A percentile compares a stretch with the other conserved stretches of the same genome.
Conservation (phyloP, 2,888 invertebrate genomes). For the Drosophila helvetica region DNA sequence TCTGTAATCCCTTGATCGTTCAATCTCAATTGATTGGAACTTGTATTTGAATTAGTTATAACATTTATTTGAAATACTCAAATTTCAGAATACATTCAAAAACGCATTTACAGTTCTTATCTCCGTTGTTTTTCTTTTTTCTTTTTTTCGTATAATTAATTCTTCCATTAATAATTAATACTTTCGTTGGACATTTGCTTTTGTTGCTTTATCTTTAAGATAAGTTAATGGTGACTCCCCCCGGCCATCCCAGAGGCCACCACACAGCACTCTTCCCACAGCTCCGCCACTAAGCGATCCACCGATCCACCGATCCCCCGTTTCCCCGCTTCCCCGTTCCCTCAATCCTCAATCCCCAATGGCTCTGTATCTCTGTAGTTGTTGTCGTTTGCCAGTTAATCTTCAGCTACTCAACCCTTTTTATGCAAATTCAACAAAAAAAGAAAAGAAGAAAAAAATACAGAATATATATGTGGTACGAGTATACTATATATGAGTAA, state of each 20-base stretch:
- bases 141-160: constrained; percentile 35
- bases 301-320: not conserved
- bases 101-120: constrained; percentile 27
- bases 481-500: constrained; percentile 54
- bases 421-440: constrained; percentile 71
- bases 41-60: not conserved
- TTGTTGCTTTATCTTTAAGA: constrained; percentile 16
- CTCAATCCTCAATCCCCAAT: not conserved
- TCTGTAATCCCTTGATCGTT: not conserved
- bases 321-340: not conserved
- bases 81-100: not conserved
- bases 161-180: constrained; percentile 40
- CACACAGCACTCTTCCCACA: constrained; percentile 24
- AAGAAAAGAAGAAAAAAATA: not conserved
- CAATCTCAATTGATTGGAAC: not conserved
- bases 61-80: not conserved
- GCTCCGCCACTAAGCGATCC: not conserved
- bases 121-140: not conserved
- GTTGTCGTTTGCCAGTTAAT: constrained; percentile 63
- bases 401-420: constrained; percentile 80
- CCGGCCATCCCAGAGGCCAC: constrained; percentile 19
- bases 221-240: constrained; percentile 37
- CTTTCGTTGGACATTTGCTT: constrained; percentile 16
- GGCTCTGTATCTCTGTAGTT: constrained; percentile 8
- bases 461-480: constrained; percentile 65